Evolutionary conservation across 2,888 invertebrate genomes (phyloP).

Genomic region (Cephus pulcher): DNA sequence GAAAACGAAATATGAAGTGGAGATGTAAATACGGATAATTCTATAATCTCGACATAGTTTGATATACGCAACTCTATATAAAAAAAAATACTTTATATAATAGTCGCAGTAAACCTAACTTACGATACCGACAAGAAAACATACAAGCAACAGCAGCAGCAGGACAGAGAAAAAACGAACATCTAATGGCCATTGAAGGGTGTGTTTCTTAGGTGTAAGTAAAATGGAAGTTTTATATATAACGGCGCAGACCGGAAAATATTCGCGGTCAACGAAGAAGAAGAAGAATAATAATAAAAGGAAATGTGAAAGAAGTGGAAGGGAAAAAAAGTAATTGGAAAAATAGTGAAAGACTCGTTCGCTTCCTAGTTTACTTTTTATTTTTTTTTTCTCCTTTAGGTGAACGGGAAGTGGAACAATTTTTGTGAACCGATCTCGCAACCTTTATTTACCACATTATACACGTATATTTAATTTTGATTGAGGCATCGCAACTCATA

Average conservation of each 20-base stretch:
- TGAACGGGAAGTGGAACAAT: not conserved
- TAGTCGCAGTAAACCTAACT: conserved; percentile 34
- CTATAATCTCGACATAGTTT: conserved; percentile 57
- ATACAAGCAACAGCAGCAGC: conserved; percentile 22
- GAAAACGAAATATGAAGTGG: conserved; percentile 52
- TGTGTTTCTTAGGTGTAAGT: conserved; percentile 59
- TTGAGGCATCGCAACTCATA: conserved; percentile 41
- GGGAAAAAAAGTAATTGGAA: conserved; percentile 6
- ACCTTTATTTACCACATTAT: conserved; percentile 12
- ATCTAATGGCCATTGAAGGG: conserved; percentile 29
- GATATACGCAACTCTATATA: conserved; percentile 62
- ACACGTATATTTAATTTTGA: conserved; percentile 52
- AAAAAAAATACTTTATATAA: conserved; percentile 64
- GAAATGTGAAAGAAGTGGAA: conserved; percentile 28
- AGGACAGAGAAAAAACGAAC: conserved; percentile 23
- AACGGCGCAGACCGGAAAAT: not conserved
- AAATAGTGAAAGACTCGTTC: not conserved
- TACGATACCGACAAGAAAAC: conserved; percentile 54
- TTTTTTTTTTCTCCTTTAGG: not conserved
- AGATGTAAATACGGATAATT: conserved; percentile 37
- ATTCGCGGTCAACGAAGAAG: not conserved
- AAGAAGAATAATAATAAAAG: conserved; percentile 6
- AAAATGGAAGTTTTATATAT: conserved; percentile 29
- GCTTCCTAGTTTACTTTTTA: not conserved
- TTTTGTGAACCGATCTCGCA: not conserved